Evolutionary conservation across 2,888 invertebrate species (phyloP), one percentile per base, ranked within the genome.

Genomic region (Gandaritis pyraliata): DNA sequence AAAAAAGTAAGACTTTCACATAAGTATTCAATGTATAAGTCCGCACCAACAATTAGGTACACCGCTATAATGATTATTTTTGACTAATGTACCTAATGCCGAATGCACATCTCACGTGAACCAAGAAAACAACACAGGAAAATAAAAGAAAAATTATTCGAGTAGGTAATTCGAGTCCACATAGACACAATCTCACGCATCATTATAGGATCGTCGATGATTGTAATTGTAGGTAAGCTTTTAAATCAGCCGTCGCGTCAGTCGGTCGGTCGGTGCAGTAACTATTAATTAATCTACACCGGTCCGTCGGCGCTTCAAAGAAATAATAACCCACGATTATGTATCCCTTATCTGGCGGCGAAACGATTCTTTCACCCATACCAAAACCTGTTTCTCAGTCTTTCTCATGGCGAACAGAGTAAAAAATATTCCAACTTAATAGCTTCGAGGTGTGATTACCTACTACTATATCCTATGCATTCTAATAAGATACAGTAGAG

Each of bases 271-370:
- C 58, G 52, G 52, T 53, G 46, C 39, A 18, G 49, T 15, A 39
- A 59, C 59, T 64, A 59, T 60, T 64, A 59, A 64, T 64, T 63
- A 64, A 56, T 64, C 64, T 61, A 39, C 50, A 39, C 74, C 74
- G 75, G n/a, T n/a, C 11, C 29, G 82, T 76, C 85, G 86, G 88
- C 75, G 81, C 86, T 81, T 88, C 88, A 89, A 89, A 89, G 88
- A 74, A 77, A 81, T 86, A 88, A 87, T 87, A 87, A 87, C 84
- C 85, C 82, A 86, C 85, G 84, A 88, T 88, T 88, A 87, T 76
- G 78, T 81, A 82, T 81, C 83, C 80, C 81, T 82, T 81, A 82
- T 78, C 77, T 77, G 81, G 83, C 81, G 82, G 78, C 80, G 80
- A 83, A 82, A 78, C 74, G 80, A 78, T 83, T 81, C 86, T 88